phyloP scores from a whole-genome alignment of 2,888 invertebrate genomes.

The Autographa pulchrina region DNA sequence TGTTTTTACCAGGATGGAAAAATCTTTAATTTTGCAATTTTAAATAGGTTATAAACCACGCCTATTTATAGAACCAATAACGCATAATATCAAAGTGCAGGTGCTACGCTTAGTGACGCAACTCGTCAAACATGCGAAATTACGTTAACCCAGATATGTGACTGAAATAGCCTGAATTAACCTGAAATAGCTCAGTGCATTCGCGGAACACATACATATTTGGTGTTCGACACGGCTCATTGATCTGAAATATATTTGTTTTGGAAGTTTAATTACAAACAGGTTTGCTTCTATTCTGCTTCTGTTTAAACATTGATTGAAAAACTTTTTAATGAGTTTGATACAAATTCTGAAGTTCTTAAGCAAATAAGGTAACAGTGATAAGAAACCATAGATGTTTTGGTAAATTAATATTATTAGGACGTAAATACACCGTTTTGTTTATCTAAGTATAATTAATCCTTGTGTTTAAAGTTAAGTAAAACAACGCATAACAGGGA shows the following conservation, averaged over 20 bases:
- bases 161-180: slow-evolving; percentile 77
- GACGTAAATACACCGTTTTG: too few relatives aligned
- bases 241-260: slow-evolving; percentile 34
- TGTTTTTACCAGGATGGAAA: too few relatives aligned
- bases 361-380: neutral
- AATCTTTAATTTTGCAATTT: too few relatives aligned
- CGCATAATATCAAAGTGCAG: slow-evolving; percentile 29
- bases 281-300: neutral
- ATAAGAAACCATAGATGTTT: neutral
- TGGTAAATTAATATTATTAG: too few relatives aligned
- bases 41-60: neutral
- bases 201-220: slow-evolving; percentile 53
- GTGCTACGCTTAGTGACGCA: slow-evolving; percentile 41
- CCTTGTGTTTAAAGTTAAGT: too few relatives aligned
- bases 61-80: slow-evolving; percentile 8
- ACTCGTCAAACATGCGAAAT: slow-evolving; percentile 64
- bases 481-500: too few relatives aligned
- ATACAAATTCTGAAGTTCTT: neutral
- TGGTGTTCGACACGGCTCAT: slow-evolving; percentile 42
- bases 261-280: slow-evolving; percentile 45
- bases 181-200: slow-evolving; percentile 71
- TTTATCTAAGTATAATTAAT: too few relatives aligned
- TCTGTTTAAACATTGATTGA: neutral
- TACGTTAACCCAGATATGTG: slow-evolving; percentile 76
- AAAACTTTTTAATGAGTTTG: neutral